Percentiles rank a stretch among this genome's conserved stretches.
Evolutionary conservation across 2,888 invertebrate species (phyloP).

Genomic region (Congeria kusceri): DNA sequence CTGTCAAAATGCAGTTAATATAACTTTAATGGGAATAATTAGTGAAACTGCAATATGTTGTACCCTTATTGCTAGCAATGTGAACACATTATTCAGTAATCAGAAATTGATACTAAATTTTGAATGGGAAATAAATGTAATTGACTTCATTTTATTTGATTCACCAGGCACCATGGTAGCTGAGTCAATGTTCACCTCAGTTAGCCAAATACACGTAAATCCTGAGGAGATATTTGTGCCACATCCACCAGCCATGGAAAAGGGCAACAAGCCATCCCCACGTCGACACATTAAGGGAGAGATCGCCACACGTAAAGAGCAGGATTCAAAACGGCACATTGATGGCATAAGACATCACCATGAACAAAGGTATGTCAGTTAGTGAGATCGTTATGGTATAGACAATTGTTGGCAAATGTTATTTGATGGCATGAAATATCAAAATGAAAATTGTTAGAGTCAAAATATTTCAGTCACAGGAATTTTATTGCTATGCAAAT

Average conservation of each 20-base stretch:
- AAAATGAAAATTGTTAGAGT: too few species aligned
- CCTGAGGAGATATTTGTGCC: constrained; percentile 45
- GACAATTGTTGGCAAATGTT: background rate
- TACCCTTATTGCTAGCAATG: too few species aligned
- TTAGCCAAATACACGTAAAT: constrained; percentile 45
- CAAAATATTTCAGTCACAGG: too few species aligned
- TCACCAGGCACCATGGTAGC: constrained; percentile 45
- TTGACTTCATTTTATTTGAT: background rate
- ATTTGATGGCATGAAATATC: too few species aligned
- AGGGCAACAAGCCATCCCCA: constrained; percentile 44
- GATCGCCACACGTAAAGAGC: background rate
- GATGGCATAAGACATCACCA: constrained; percentile 76
- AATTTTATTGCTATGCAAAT: too few species aligned
- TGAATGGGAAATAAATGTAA: background rate
- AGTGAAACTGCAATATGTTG: too few species aligned
- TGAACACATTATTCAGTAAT: too few species aligned
- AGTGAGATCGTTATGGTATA: constrained; percentile 31
- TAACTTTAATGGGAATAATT: too few species aligned
- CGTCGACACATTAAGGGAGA: constrained; percentile 19
- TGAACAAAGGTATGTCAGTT: constrained; percentile 75
- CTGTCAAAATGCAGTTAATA: too few species aligned
- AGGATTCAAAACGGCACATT: constrained; percentile 67
- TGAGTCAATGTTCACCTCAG: constrained; percentile 61
- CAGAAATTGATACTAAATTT: too few species aligned
- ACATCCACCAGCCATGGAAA: constrained; percentile 57